phyloP scores from a whole-genome alignment of 2,113 vertebrate genomes.

The Alethe castanea region DNA sequence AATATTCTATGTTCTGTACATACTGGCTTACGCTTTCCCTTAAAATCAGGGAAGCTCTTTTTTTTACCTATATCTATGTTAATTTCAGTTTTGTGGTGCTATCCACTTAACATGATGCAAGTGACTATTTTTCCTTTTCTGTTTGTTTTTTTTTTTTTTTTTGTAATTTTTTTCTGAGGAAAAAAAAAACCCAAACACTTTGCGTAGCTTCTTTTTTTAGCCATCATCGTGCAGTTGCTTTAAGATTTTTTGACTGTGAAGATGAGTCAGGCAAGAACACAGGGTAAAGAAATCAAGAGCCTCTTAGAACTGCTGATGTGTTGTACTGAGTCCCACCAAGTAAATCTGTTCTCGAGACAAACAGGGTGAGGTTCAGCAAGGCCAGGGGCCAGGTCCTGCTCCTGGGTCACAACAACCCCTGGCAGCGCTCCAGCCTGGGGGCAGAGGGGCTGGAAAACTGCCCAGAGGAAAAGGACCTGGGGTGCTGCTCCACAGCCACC shows the following conservation, averaged over 20 bases:
- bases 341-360: not conserved
- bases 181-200: not conserved
- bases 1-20: not conserved
- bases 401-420: not conserved
- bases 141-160: not conserved
- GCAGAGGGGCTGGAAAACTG: not conserved
- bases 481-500: not conserved
- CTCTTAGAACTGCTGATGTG: not conserved
- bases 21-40: not conserved
- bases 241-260: not conserved
- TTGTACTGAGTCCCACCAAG: not conserved
- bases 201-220: rapidly evolving
- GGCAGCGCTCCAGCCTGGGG: not conserved
- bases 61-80: not conserved
- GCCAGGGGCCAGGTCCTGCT: not conserved
- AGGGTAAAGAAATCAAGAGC: not conserved
- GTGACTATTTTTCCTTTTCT: not conserved
- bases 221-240: not conserved
- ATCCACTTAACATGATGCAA: not conserved
- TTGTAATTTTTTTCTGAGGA: not conserved
- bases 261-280: not conserved
- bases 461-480: not conserved
- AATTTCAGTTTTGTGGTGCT: not conserved
- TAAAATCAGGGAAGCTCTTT: not conserved
- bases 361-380: rapidly evolving